These are phyloP conservation scores for Anthopleura xanthogrammica DNA, from an alignment of 92 coral and sea anemone species.

Conservation along the genomic window DNA sequence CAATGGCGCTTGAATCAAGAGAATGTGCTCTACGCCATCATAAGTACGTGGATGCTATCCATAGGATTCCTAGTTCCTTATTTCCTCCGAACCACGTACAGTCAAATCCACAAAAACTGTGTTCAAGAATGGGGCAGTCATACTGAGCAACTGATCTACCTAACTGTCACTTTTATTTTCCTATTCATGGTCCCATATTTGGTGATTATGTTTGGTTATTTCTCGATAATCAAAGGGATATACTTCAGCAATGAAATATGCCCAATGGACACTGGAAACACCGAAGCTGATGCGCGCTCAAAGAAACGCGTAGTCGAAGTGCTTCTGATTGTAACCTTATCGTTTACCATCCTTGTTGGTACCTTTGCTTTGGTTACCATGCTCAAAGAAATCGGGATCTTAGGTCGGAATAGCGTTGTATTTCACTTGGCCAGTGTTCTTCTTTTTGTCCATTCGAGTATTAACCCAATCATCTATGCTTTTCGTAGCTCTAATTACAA, in stretches of 20 bases:
- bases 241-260: conserved; percentile 37
- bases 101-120: background rate
- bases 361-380: conserved; percentile 24
- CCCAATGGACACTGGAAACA: conserved; percentile 27
- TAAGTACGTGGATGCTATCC: conserved; percentile 10
- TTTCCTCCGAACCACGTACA: conserved; percentile 14
- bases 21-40: conserved; percentile 13
- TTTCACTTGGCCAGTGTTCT: conserved; percentile 26
- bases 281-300: conserved; percentile 25
- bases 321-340: conserved; percentile 21
- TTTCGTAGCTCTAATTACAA: conserved; percentile 50
- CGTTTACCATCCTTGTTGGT: conserved; percentile 33
- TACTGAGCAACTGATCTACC: conserved; percentile 2
- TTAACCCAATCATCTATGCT: conserved; percentile 47
- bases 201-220: conserved; percentile 28
- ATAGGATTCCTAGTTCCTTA: background rate
- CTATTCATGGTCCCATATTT: conserved; percentile 15
- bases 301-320: conserved; percentile 33
- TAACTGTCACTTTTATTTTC: conserved; percentile 11
- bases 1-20: conserved; percentile 23
- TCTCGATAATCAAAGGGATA: conserved; percentile 37
- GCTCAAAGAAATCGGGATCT: conserved; percentile 16
- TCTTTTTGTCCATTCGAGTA: conserved; percentile 33
- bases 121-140: background rate
- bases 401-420: background rate